These are phyloP conservation scores for Rotaria sp. DNA, from an alignment of 2,888 invertebrate species.

Conservation along the genomic window DNA sequence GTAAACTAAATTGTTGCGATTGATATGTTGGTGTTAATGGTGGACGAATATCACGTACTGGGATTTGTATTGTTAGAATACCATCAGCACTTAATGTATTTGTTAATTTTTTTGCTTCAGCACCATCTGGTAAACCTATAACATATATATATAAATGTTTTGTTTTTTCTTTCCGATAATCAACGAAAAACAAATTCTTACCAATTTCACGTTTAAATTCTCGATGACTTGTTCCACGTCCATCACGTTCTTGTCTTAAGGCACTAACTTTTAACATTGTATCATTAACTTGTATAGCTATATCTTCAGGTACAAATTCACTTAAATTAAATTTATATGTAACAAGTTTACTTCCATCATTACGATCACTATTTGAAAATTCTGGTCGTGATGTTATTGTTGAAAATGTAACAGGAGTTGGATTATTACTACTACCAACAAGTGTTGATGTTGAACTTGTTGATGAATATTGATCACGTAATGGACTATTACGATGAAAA, in stretches of 20 bases:
- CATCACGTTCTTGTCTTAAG: conserved; percentile 37
- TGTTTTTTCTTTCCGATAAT: too few species aligned
- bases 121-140: conserved; percentile 37
- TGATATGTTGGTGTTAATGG: conserved; percentile 28
- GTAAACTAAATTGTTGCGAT: conserved; percentile 33
- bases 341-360: conserved; percentile 21
- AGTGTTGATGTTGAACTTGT: neutral
- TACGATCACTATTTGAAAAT: neutral
- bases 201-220: conserved; percentile 41
- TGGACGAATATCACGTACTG: conserved; percentile 30
- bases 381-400: conserved; percentile 11
- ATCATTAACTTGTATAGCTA: conserved; percentile 38
- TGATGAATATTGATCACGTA: conserved; percentile 7
- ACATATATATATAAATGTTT: too few species aligned
- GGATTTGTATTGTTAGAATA: conserved; percentile 36
- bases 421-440: neutral
- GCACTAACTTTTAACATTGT: conserved; percentile 39
- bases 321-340: conserved; percentile 40
- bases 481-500: neutral
- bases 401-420: neutral
- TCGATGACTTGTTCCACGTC: conserved; percentile 26
- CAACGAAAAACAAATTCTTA: neutral
- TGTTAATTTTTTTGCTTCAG: conserved; percentile 35
- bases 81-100: conserved; percentile 38
- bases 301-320: conserved; percentile 39